Conservation (phyloP, 1,140 invertebrate species). For the Drosophila varians region DNA sequence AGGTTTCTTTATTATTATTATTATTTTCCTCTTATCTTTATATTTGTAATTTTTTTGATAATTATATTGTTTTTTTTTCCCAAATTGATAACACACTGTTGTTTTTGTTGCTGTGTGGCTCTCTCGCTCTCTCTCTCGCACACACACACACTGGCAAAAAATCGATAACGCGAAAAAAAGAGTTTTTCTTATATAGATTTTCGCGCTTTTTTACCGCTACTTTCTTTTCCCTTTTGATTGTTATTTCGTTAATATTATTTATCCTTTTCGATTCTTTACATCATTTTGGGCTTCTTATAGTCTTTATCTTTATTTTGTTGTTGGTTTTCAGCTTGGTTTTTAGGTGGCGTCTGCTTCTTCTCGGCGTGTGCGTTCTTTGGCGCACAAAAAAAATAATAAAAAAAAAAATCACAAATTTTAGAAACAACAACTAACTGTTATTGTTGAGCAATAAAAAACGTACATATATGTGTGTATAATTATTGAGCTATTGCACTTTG, state of each 20-base stretch:
- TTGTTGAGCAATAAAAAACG: conserved; percentile 1
- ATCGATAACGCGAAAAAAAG: conserved; percentile 5
- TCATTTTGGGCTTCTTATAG: background rate
- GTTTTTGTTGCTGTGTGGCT: background rate
- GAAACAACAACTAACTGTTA: background rate
- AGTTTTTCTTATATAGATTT: background rate
- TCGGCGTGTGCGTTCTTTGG: background rate
- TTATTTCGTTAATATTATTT: background rate
- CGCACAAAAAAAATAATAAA: background rate
- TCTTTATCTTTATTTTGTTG: background rate
- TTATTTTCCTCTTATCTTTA: background rate
- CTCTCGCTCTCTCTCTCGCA: background rate
- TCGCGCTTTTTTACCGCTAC: background rate
- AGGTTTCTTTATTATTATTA: background rate
- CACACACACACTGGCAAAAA: conserved; percentile 8
- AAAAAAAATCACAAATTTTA: too few relatives aligned
- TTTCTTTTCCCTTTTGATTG: background rate
- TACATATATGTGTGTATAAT: background rate
- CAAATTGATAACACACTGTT: background rate
- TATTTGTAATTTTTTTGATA: background rate
- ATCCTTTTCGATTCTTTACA: background rate
- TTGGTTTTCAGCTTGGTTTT: background rate
- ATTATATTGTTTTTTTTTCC: background rate
- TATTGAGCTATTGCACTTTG: conserved; percentile 19
- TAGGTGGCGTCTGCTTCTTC: background rate